Percentiles rank a stretch among this genome's conserved stretches.
phyloP scores from a whole-genome alignment of 30 jellyfish, hydroid and myxozoan genomes.

The Mastigias papua region DNA sequence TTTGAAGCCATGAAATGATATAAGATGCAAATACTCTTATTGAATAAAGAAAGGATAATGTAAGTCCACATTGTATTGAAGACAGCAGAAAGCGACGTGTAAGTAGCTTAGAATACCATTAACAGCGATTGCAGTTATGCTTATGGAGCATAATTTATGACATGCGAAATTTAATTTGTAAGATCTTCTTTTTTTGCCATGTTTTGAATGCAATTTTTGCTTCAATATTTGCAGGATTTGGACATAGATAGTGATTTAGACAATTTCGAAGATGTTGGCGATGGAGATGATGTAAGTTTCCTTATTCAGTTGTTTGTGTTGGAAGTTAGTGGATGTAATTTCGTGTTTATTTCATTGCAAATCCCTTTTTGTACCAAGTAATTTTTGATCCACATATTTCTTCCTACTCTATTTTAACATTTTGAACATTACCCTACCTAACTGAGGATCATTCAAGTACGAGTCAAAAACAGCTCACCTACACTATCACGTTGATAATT shows the following conservation, averaged over 20 bases:
- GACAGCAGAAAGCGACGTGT: too few relatives aligned
- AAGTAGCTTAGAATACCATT: too few relatives aligned
- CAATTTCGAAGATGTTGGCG: constrained; percentile 74
- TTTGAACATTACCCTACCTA: not conserved
- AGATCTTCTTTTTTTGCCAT: not conserved
- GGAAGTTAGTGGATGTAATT: not conserved
- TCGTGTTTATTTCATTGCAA: not conserved
- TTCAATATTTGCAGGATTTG: constrained; percentile 58
- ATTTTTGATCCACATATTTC: not conserved
- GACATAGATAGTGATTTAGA: constrained; percentile 89
- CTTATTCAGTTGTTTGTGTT: not conserved
- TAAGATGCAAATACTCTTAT: too few relatives aligned
- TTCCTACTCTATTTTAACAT: not conserved
- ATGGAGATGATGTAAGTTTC: constrained; percentile 70
- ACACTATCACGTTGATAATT: too few relatives aligned
- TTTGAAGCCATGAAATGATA: too few relatives aligned
- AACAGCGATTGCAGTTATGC: too few relatives aligned
- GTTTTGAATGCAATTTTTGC: not conserved
- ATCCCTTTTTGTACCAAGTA: not conserved
- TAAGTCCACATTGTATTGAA: too few relatives aligned
- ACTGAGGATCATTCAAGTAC: not conserved
- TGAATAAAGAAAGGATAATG: too few relatives aligned
- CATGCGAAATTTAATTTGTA: too few relatives aligned
- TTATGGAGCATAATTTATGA: too few relatives aligned
- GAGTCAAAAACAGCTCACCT: too few relatives aligned